Conservation (phyloP, 2,113 vertebrate species). For the Globicephala melas region DNA sequence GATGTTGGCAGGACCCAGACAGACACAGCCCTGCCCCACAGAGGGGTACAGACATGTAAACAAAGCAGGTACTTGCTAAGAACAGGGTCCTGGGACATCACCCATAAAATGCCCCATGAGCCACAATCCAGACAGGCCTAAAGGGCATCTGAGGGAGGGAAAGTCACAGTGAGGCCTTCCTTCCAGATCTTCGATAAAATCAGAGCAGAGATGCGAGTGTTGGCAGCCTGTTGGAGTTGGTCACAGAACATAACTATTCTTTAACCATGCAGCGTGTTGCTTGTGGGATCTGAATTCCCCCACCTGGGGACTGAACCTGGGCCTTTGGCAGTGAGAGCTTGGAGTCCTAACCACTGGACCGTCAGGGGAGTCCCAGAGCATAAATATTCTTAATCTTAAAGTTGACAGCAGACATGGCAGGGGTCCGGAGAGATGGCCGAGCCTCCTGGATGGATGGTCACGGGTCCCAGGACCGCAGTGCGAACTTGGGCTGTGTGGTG, state of each 20-base stretch:
- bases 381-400: neutral
- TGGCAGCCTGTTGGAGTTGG: fast-evolving
- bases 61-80: neutral
- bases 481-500: neutral
- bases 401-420: neutral
- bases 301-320: neutral
- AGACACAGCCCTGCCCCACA: neutral
- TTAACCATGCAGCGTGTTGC: neutral
- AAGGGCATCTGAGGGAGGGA: neutral
- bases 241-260: neutral
- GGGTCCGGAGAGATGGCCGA: neutral
- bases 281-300: neutral
- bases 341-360: neutral
- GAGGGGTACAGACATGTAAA: neutral
- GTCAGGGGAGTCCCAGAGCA: neutral
- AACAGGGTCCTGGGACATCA: neutral
- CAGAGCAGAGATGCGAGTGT: neutral
- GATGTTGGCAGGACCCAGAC: neutral
- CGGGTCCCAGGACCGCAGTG: no score
- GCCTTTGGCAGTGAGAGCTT: neutral
- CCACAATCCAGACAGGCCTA: neutral
- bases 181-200: neutral
- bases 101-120: neutral
- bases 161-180: neutral
- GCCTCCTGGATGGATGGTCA: fast-evolving